Evolutionary conservation across 2,113 vertebrate species (phyloP), one percentile per base, ranked within the genome.

Genomic region (Phoenicopterus ruber): DNA sequence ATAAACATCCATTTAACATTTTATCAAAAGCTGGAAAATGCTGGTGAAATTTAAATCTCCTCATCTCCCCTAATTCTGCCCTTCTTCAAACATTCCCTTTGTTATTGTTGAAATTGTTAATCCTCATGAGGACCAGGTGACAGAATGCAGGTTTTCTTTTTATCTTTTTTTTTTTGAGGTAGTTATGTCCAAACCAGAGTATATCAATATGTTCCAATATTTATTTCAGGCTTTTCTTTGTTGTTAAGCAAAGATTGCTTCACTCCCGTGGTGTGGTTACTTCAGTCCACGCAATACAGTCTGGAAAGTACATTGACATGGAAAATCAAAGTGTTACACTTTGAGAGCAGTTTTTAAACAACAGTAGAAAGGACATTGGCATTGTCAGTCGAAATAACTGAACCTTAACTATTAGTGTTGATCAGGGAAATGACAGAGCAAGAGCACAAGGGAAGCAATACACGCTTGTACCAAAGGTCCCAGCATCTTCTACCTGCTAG

Each of bases 11-110:
- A 84, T 84, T 89, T 91, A 85, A 84, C 61, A 80, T 96, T 96
- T 96, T 95, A 76, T 87, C 81, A 87, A 93, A 95, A 96, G 29
- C 78, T 93, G 66, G 7, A 54, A 93, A 96, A 85, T 66, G 18
- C 34, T 82, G 44, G 28, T 66, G 70, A 88, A 91, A 86, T 83
- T 90, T 82, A 73, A 93, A 58, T 78, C 25, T 55, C 34, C 34
- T 70, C 32, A n/a, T 90, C 65, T 91, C 88, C 32, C 7, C 38
- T 63, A 66, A 44, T 84, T 92, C 47, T 82, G 24, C 6, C 9
- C n/a, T 78, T 90, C 42, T 79, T 91, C 69, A 94, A 82, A 89
- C 44, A 65, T 71, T 52, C 29, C 13, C 34, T 44, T 78, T 74
- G 42, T 67, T 92, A 25, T 38, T 79, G 24, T 46, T 79, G 72